A percentile compares a stretch with the other conserved stretches of the same genome.
Conservation (phyloP, 2,888 invertebrate species). For the Rotaria magnacalcarata region DNA sequence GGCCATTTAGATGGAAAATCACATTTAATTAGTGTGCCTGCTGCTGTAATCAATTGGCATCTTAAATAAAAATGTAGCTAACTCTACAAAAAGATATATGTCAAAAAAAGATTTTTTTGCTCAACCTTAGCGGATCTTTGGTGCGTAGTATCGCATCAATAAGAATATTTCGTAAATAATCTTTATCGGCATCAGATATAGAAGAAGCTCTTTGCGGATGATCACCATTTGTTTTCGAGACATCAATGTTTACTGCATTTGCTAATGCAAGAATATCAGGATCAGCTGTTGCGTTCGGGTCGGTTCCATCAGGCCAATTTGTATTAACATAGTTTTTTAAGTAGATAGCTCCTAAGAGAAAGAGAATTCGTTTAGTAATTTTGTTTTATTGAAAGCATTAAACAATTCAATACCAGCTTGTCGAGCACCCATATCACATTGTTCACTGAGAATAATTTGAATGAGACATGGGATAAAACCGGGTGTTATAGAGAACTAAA, state of each 20-base stretch:
- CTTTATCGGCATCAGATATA: conserved; percentile 91
- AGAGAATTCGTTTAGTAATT: not conserved
- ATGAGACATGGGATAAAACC: conserved; percentile 88
- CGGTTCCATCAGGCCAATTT: conserved; percentile 69
- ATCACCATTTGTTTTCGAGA: conserved; percentile 49
- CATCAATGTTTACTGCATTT: conserved; percentile 66
- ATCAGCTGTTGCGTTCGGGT: conserved; percentile 50
- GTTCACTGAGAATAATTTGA: conserved; percentile 84
- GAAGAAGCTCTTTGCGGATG: conserved; percentile 67
- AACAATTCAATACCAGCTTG: conserved; percentile 71
- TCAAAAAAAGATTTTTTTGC: not conserved
- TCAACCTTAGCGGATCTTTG: conserved; percentile 74
- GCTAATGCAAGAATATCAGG: conserved; percentile 47
- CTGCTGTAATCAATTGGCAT: conserved; percentile 82
- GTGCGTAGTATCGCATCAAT: conserved; percentile 89
- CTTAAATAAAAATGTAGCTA: conserved; percentile 58
- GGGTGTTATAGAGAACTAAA: conserved; percentile 83
- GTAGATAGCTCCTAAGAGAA: conserved; percentile 72
- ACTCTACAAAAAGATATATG: too few relatives aligned
- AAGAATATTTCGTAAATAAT: conserved; percentile 81
- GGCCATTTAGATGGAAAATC: conserved; percentile 95
- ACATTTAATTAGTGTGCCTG: conserved; percentile 83
- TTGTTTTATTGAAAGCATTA: not conserved
- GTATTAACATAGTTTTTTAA: conserved; percentile 84
- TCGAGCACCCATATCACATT: conserved; percentile 78